These are phyloP conservation scores for Cantharis flavilabris DNA, from an alignment of 2,888 invertebrate genomes.

Conservation along the genomic window DNA sequence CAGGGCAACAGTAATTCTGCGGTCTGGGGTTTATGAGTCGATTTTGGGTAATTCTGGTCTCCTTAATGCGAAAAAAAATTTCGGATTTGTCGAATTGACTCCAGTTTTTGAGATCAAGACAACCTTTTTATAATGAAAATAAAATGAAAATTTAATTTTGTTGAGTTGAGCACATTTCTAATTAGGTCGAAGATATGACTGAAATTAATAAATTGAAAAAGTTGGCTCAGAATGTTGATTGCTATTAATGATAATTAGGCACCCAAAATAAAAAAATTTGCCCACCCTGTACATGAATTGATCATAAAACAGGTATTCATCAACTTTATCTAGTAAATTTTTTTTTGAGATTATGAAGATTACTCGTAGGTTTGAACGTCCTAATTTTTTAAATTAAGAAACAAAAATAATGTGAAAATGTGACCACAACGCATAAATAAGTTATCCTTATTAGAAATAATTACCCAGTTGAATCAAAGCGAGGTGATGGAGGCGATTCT, in stretches of 20 bases:
- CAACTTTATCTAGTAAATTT: background rate
- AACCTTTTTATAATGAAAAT: no score
- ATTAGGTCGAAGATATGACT: no score
- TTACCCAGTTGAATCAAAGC: conserved; percentile 58
- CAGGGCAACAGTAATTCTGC: no score
- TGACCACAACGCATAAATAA: background rate
- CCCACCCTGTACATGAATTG: background rate
- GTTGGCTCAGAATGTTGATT: background rate
- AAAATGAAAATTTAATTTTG: no score
- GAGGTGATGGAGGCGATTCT: conserved; percentile 63
- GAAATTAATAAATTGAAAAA: no score
- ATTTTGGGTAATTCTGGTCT: no score
- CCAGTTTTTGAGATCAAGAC: no score
- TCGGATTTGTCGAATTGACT: no score
- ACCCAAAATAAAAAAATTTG: background rate
- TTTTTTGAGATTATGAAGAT: background rate
- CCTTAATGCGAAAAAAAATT: no score
- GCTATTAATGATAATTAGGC: background rate
- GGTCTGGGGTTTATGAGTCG: no score
- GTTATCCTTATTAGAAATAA: conserved; percentile 4
- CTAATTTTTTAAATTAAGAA: background rate
- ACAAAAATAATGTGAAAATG: background rate
- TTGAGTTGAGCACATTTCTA: no score
- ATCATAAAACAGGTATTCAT: background rate
- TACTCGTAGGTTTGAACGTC: background rate